These are phyloP conservation scores for Tillus elongatus DNA, from an alignment of 2,888 invertebrate species.

Conservation along the genomic window DNA sequence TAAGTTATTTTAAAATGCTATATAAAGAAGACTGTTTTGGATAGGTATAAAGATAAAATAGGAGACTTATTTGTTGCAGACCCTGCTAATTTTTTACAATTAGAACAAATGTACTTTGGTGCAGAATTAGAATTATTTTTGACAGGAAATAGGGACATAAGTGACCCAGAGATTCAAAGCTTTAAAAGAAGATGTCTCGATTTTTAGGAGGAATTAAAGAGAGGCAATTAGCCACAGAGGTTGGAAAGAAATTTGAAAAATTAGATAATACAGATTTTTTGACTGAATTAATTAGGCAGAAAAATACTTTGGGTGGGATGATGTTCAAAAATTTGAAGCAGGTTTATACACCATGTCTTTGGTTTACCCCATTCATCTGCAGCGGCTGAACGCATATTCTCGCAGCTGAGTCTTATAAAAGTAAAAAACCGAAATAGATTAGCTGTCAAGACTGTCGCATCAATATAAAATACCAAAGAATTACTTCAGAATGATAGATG, in stretches of 20 bases:
- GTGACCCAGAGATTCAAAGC: slow-evolving; percentile 2
- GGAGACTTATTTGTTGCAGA: slow-evolving; percentile 3
- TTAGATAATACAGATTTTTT: neutral
- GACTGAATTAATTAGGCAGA: slow-evolving; percentile 2
- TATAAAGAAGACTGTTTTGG: slow-evolving; percentile 3
- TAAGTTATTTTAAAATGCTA: slow-evolving; percentile 4
- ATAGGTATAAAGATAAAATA: slow-evolving; percentile 4
- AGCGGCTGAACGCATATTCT: slow-evolving; percentile 4
- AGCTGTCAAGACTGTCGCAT: neutral
- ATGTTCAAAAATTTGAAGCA: no score
- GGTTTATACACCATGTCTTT: neutral
- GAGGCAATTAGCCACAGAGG: neutral
- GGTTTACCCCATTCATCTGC: neutral
- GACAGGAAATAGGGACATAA: neutral
- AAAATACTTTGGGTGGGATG: slow-evolving; percentile 4
- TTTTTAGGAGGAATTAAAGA: slow-evolving; percentile 7
- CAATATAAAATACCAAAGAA: slow-evolving; percentile 3
- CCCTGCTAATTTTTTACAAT: slow-evolving; percentile 4
- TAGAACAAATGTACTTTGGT: slow-evolving; percentile 7
- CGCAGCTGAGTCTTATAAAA: neutral
- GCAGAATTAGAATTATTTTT: neutral
- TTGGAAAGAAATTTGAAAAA: neutral
- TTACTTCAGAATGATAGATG: neutral
- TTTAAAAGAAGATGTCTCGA: slow-evolving; percentile 7
- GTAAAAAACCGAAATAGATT: slow-evolving; percentile 1